These are phyloP conservation scores for Lordiphosa clarofinis DNA, from an alignment of 1,140 invertebrate genomes.

Conservation along the genomic window DNA sequence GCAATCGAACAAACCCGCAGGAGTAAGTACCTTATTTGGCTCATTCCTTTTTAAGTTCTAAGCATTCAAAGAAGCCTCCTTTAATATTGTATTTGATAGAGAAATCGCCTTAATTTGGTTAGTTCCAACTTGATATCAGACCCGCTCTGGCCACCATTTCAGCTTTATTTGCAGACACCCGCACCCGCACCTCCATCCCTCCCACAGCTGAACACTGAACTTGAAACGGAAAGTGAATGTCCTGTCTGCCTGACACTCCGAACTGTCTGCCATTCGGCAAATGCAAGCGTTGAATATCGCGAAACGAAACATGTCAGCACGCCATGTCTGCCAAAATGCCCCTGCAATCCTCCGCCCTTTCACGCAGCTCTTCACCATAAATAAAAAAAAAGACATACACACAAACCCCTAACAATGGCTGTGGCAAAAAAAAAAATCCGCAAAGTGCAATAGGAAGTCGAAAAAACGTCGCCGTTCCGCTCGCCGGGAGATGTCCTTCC, in stretches of 20 bases:
- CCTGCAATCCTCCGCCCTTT: slow-evolving; percentile 8
- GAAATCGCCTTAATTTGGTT: too few species aligned
- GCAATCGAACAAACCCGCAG: too few species aligned
- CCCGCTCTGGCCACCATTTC: too few species aligned
- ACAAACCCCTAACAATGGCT: slow-evolving; percentile 6
- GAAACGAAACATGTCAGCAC: slow-evolving; percentile 65
- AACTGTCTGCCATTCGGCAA: slow-evolving; percentile 54
- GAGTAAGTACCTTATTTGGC: too few species aligned
- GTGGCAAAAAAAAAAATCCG: slow-evolving; percentile 24
- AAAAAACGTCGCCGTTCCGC: slow-evolving; percentile 60
- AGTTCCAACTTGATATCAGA: too few species aligned
- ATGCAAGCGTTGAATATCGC: slow-evolving; percentile 48
- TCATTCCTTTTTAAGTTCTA: too few species aligned
- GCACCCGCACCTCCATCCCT: too few species aligned
- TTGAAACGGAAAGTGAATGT: slow-evolving; percentile 78
- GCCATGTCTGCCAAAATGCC: slow-evolving; percentile 61
- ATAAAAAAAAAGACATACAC: slow-evolving; percentile 7
- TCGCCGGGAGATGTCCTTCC: background rate
- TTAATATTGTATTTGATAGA: too few species aligned
- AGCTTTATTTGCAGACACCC: too few species aligned
- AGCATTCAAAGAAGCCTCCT: too few species aligned
- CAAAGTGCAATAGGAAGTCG: slow-evolving; percentile 53
- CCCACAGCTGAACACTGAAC: slow-evolving; percentile 33
- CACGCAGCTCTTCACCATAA: slow-evolving; percentile 15
- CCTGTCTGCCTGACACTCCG: slow-evolving; percentile 69